A percentile compares a stretch with the other conserved stretches of the same genome.
phyloP scores from a whole-genome alignment of 2,797 vertebrate species.

The Tenualosa thibaudeaui region DNA sequence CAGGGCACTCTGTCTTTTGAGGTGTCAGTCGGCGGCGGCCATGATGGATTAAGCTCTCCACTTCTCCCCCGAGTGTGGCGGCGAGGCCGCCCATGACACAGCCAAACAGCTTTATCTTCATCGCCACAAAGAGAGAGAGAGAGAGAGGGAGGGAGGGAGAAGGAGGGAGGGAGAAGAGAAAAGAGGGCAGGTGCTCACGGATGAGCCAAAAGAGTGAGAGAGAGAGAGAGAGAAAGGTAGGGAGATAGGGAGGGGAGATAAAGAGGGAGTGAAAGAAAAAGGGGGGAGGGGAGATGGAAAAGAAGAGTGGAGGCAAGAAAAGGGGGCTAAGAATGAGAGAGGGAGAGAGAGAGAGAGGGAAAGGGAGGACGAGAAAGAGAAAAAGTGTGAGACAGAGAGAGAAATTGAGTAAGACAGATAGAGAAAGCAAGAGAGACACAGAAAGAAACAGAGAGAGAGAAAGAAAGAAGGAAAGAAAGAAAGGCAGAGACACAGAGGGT shows the following conservation, averaged over 20 bases:
- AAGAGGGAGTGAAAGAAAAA: background rate
- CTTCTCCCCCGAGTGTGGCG: slow-evolving; percentile 83
- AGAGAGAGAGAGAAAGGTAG: background rate
- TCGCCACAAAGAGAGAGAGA: slow-evolving; percentile 68
- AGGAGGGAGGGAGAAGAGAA: background rate
- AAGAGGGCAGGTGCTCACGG: slow-evolving; percentile 34
- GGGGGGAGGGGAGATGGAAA: background rate
- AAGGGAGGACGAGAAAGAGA: background rate
- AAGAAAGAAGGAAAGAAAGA: background rate
- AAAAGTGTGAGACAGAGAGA: background rate
- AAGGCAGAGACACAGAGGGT: too few species aligned
- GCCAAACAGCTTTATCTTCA: slow-evolving; percentile 91
- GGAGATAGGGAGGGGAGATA: background rate
- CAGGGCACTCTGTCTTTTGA: slow-evolving; percentile 87
- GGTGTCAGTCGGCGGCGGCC: slow-evolving; percentile 83
- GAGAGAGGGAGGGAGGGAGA: slow-evolving; percentile 15
- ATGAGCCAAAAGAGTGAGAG: slow-evolving; percentile 33
- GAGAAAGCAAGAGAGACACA: background rate
- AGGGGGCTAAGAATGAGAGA: background rate
- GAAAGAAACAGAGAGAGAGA: slow-evolving; percentile 1
- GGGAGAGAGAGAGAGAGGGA: background rate
- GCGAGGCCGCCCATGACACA: slow-evolving; percentile 83
- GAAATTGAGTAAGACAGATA: background rate
- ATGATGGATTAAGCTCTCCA: slow-evolving; percentile 93
- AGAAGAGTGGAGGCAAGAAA: background rate